Evolutionary conservation across 2,888 invertebrate genomes (phyloP), one percentile per base, ranked within the genome.

Genomic region (Leucophora obtusa): DNA sequence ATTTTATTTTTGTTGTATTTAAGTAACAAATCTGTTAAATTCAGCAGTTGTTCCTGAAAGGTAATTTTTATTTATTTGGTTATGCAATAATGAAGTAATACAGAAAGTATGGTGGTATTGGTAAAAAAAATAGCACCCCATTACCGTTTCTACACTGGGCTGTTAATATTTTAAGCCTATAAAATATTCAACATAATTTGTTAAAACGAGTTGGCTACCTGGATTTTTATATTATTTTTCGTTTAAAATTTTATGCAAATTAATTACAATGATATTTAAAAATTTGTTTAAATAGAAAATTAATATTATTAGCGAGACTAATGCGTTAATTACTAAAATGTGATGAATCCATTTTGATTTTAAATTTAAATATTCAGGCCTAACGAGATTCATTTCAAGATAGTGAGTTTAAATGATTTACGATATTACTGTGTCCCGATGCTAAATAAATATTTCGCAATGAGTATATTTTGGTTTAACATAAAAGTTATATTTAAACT

Each of bases 261-360:
- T 47, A 2, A 0, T 15, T n/a, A n/a, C 6, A 47, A 4, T 47
- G 1, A n/a, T 14, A 10, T 6, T 47, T n/a, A 47, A 47, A 47
- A 66, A 21, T 53, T 24, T 14, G n/a, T 3, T 15, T 28, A 53
- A 28, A 62, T 10, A 53, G 11, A 11, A 17, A 24, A 56, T 15
- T 21, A 51, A 58, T 33, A 50, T 77, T 73, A 58, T 73, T 66
- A 77, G 50, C 38, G 54, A 56, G n/a, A 70, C 63, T 65, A 58
- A 79, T 81, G 66, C 66, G 54, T 69, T 75, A 80, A 82, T 83
- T 83, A 79, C 73, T 70, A 56, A 74, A 60, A 83, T 69, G 80
- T 72, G 72, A 54, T 72, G 80, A 75, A 65, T 77, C 60, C 47
- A 74, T 79, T 68, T 77, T 65, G 18, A 65, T 65, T 38, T 24